phyloP scores from a whole-genome alignment of 2,888 invertebrate genomes.

The Rhamphomyia laevipes region DNA sequence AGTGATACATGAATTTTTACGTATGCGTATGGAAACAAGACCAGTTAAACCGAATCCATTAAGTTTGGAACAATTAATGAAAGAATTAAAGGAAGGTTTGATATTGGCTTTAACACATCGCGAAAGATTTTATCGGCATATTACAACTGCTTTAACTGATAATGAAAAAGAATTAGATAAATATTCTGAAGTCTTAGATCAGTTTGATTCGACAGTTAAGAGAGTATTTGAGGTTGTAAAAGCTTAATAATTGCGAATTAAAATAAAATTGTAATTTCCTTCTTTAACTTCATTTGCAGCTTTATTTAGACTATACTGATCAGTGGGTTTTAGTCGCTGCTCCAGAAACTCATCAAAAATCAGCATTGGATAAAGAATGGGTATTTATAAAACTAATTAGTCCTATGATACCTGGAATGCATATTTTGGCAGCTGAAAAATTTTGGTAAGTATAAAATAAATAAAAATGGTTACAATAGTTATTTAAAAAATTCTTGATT shows the following conservation, averaged over 20 bases:
- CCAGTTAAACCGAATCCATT: constrained; percentile 74
- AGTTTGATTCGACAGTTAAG: constrained; percentile 67
- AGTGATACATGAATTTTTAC: constrained; percentile 83
- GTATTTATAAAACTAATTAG: constrained; percentile 68
- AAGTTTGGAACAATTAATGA: constrained; percentile 76
- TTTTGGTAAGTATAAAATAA: constrained; percentile 49
- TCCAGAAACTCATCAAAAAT: constrained; percentile 46
- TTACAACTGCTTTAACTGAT: constrained; percentile 45
- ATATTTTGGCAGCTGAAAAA: constrained; percentile 57
- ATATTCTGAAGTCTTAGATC: constrained; percentile 49
- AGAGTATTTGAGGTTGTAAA: constrained; percentile 52
- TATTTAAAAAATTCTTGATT: neutral
- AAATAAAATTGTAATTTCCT: neutral
- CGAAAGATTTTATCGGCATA: constrained; percentile 58
- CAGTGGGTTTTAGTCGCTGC: constrained; percentile 58
- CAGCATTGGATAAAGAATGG: constrained; percentile 79
- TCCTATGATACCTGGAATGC: constrained; percentile 63
- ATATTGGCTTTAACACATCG: constrained; percentile 73
- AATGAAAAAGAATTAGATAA: constrained; percentile 38
- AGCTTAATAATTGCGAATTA: neutral
- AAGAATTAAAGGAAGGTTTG: constrained; percentile 82
- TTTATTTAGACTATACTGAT: constrained; percentile 77
- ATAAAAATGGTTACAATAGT: neutral
- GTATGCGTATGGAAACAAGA: constrained; percentile 71
- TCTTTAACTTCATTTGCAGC: constrained; percentile 32